Evolutionary conservation across 2,888 invertebrate genomes (phyloP), one percentile per base, ranked within the genome.

Genomic region (Diaphora mendica): DNA sequence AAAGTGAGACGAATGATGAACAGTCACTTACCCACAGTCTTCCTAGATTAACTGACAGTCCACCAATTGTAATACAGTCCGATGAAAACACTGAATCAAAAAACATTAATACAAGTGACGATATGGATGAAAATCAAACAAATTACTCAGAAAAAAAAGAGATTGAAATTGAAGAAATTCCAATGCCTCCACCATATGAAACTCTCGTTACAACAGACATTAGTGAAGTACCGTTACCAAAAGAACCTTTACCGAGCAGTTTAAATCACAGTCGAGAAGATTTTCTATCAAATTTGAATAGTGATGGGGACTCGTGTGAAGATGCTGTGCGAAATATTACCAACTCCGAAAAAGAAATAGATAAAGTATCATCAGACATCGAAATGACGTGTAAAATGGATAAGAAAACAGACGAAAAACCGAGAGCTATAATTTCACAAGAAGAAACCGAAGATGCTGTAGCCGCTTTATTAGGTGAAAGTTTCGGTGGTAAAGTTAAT

Each of bases 371-470:
- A 65, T 73, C 94, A 90, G 86, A 91, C 89, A 73, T 84, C n/a
- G 94, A 94, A 71, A 74, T 85, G 23, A 62, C 87, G 39, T 78
- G 86, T 20, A 96, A 96, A 83, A 82, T 94, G 5, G 96, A 96
- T 15, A 96, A 97, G 70, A 97, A 97, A 87, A 80, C 92, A 0
- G 97, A 98, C 78, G 98, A 98, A 86, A 98, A 98, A 87, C 97
- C 97, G 0, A 96, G 98, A 68, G 98, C 97, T 17, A 96, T 98
- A 0, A 98, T 98, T 86, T 98, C 98, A 0, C 98, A 98, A 92
- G 98, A 98, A 94, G 98, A 99, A 93, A 99, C 98, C 0, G 98
- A 98, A 91, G 98, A 98, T 90, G 99, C 99, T 0, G 98, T 99
- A 0, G 98, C 98, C 15, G 98, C 98, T 1, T 93, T 99, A 44